A percentile compares a stretch with the other conserved stretches of the same genome.
phyloP scores from a whole-genome alignment of 2,888 invertebrate species.

The Agonum fuliginosum region DNA sequence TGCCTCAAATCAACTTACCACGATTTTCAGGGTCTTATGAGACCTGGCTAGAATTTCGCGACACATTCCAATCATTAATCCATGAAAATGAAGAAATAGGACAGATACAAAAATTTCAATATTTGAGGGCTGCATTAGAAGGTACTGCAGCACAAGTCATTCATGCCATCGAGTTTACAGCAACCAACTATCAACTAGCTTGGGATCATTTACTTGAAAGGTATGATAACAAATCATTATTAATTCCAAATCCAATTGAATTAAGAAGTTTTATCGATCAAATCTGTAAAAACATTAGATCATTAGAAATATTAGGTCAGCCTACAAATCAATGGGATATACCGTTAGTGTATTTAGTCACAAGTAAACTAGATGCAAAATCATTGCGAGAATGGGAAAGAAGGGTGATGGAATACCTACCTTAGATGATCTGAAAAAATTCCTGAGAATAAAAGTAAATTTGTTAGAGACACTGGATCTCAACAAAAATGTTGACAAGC shows the following conservation, averaged over 20 bases:
- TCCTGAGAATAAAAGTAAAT: conserved; percentile 18
- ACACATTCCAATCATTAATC: conserved; percentile 59
- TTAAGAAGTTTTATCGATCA: conserved; percentile 61
- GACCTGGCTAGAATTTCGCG: conserved; percentile 60
- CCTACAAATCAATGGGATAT: conserved; percentile 61
- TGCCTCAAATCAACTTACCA: conserved; percentile 55
- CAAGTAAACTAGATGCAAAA: conserved; percentile 51
- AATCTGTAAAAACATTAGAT: conserved; percentile 60
- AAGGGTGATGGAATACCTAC: conserved; percentile 9
- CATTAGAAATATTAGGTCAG: conserved; percentile 60
- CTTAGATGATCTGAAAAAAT: conserved; percentile 47
- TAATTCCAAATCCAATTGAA: conserved; percentile 60
- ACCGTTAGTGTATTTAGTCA: conserved; percentile 59
- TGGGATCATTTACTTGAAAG: conserved; percentile 61
- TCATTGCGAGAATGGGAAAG: conserved; percentile 58
- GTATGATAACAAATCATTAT: conserved; percentile 61
- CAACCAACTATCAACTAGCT: conserved; percentile 60
- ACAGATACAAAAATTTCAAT: conserved; percentile 62
- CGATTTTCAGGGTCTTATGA: conserved; percentile 59
- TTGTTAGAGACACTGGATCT: neutral
- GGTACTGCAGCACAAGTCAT: conserved; percentile 60
- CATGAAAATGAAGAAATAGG: conserved; percentile 51
- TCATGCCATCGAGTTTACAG: conserved; percentile 58
- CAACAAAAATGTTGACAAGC: neutral
- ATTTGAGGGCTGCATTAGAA: conserved; percentile 57